Conservation (phyloP, 2,113 vertebrate species). For the Dendrocopos noguchii region DNA sequence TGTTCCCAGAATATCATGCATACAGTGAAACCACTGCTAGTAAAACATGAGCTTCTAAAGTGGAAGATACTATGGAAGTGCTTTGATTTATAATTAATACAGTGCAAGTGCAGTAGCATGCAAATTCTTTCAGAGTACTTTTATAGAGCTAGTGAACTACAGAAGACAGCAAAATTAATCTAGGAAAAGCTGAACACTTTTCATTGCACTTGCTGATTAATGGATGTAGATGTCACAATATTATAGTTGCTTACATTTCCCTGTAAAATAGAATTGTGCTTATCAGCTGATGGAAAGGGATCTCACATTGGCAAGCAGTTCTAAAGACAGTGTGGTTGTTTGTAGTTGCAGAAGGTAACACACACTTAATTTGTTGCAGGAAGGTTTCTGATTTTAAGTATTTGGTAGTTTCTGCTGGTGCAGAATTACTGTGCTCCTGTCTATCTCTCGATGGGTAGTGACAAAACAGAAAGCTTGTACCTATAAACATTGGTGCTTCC, state of each 20-base stretch:
- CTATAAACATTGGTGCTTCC: background rate
- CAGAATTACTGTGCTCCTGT: background rate
- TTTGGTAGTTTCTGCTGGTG: background rate
- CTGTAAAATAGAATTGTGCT: background rate
- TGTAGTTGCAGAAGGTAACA: background rate
- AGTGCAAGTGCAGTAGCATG: background rate
- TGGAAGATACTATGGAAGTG: background rate
- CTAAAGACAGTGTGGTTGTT: background rate
- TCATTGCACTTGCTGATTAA: background rate
- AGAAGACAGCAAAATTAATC: background rate
- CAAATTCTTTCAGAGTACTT: background rate
- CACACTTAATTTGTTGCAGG: background rate
- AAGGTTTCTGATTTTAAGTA: background rate
- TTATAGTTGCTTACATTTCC: background rate
- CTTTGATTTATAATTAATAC: slow-evolving; percentile 48
- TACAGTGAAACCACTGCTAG: background rate
- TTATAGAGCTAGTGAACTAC: background rate
- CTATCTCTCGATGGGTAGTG: background rate
- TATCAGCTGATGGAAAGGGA: background rate
- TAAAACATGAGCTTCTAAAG: background rate
- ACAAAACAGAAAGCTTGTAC: background rate
- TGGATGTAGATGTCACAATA: background rate
- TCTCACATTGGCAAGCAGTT: background rate
- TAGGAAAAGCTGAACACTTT: background rate
- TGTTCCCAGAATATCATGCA: background rate